Conservation (phyloP, 1,140 invertebrate genomes). For the Batillaria attramentaria region DNA sequence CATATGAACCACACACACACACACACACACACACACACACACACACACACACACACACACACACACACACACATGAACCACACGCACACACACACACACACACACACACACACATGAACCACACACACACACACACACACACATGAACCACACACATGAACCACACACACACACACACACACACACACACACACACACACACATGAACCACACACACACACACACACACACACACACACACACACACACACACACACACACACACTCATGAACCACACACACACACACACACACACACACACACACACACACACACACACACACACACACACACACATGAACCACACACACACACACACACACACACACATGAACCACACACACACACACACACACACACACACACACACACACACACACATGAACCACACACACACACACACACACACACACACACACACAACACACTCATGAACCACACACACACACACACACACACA, state of each 20-base stretch:
- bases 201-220: neutral
- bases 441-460: constrained; percentile 19
- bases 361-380: constrained; percentile 8
- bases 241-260: neutral
- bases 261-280: neutral
- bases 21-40: constrained; percentile 14
- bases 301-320: constrained; percentile 10
- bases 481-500: constrained; percentile 7
- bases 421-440: constrained; percentile 17
- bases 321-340: constrained; percentile 4
- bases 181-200: neutral
- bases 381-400: constrained; percentile 18
- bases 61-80: neutral
- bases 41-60: neutral
- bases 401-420: constrained; percentile 1
- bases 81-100: constrained; percentile 7
- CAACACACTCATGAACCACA: too few relatives aligned
- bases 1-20: constrained; percentile 11
- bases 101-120: constrained; percentile 13
- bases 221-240: constrained; percentile 6
- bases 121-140: constrained; percentile 8
- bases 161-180: neutral
- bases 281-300: constrained; percentile 11
- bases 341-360: constrained; percentile 16
- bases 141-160: neutral